These are phyloP conservation scores for Alca torda DNA, from an alignment of 2,797 vertebrate genomes.

Conservation along the genomic window DNA sequence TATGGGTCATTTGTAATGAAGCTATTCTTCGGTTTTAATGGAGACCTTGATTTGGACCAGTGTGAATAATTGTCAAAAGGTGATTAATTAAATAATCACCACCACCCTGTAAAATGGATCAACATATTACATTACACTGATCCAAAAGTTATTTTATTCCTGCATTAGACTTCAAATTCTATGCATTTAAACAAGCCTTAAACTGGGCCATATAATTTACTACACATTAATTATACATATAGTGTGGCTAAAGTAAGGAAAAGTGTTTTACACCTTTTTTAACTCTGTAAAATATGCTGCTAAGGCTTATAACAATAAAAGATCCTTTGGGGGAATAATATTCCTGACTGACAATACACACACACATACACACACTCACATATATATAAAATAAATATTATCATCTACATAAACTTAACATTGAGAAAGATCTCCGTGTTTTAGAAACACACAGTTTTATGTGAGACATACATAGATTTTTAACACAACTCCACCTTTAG, in stretches of 20 bases:
- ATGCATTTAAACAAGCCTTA: conserved; percentile 87
- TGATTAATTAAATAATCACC: conserved; percentile 87
- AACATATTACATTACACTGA: conserved; percentile 79
- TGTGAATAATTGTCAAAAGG: conserved; percentile 84
- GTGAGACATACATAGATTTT: not conserved
- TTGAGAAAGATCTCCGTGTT: not conserved
- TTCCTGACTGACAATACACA: not conserved
- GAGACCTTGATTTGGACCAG: conserved; percentile 83
- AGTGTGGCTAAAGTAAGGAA: conserved; percentile 58
- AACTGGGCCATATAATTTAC: conserved; percentile 76
- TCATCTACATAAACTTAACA: not conserved
- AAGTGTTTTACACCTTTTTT: conserved; percentile 73
- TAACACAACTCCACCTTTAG: not conserved
- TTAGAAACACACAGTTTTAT: not conserved
- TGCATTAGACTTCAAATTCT: conserved; percentile 77
- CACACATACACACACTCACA: fast-evolving
- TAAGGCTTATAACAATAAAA: conserved; percentile 8
- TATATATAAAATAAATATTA: not conserved
- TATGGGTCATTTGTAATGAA: conserved; percentile 87
- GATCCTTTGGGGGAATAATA: not conserved
- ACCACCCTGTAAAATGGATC: conserved; percentile 80
- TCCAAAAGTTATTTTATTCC: conserved; percentile 82
- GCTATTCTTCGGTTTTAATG: conserved; percentile 83
- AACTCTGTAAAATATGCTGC: conserved; percentile 55
- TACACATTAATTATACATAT: conserved; percentile 81